Conservation (phyloP, 2,888 invertebrate genomes). For the Cerastis leucographa region DNA sequence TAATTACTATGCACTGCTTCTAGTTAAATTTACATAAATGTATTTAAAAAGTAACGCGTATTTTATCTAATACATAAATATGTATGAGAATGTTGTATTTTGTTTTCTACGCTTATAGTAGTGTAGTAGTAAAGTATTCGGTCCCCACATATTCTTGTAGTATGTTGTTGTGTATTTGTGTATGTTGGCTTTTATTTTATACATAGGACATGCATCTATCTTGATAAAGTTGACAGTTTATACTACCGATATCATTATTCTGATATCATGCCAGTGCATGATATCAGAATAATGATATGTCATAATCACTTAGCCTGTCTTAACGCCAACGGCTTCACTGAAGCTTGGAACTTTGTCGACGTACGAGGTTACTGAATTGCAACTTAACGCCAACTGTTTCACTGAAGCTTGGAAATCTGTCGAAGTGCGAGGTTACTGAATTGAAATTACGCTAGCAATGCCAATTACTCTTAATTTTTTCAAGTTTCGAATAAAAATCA, state of each 20-base stretch:
- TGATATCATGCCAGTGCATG: neutral
- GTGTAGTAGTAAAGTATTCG: neutral
- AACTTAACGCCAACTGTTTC: neutral
- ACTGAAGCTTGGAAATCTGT: neutral
- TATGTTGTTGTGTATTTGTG: too few species aligned
- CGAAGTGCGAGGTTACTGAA: too few species aligned
- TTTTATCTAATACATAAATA: conserved; percentile 41
- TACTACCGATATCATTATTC: too few species aligned
- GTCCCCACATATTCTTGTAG: neutral
- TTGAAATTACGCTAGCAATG: neutral
- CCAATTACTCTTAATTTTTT: neutral
- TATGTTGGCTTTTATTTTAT: neutral
- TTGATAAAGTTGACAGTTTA: neutral
- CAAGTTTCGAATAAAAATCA: neutral
- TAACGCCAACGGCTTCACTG: neutral
- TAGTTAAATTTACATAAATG: conserved; percentile 55
- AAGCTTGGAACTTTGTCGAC: neutral
- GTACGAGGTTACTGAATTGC: too few species aligned
- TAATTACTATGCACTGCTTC: conserved; percentile 65
- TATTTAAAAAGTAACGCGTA: conserved; percentile 35
- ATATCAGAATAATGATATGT: neutral
- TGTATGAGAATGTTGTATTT: conserved; percentile 30
- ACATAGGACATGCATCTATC: neutral
- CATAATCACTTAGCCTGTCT: neutral
- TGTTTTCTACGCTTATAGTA: conserved; percentile 5